These are phyloP conservation scores for Acrocephalus arundinaceus DNA, from an alignment of 2,113 vertebrate species.

Conservation along the genomic window DNA sequence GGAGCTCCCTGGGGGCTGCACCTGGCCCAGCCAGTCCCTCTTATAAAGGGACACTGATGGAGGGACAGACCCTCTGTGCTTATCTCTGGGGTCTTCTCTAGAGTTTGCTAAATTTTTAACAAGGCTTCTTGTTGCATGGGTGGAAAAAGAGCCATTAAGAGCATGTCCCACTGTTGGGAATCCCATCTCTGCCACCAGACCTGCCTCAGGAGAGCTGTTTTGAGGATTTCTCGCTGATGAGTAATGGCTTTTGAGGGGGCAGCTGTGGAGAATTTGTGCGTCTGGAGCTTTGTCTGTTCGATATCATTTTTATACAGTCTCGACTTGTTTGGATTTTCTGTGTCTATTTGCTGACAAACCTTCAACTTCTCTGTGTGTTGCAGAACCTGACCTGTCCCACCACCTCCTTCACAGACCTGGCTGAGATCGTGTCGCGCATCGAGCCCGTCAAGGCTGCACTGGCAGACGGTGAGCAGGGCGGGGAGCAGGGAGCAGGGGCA, in stretches of 20 bases:
- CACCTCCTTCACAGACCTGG: conserved; percentile 92
- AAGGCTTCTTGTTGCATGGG: not conserved
- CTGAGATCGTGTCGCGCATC: conserved; percentile 92
- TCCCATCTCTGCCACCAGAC: not conserved
- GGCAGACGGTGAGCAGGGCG: conserved; percentile 78
- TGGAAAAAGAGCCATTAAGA: not conserved
- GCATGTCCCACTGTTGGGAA: not conserved
- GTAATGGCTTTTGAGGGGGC: not conserved
- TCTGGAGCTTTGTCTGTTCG: not conserved
- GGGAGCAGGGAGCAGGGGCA: not conserved
- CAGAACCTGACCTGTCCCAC: conserved; percentile 90
- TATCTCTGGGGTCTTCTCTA: not conserved
- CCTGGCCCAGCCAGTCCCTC: not conserved
- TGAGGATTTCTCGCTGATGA: not conserved
- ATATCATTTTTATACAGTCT: not conserved
- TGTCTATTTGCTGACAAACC: not conserved
- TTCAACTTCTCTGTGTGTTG: not conserved
- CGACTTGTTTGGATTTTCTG: not conserved
- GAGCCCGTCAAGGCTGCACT: conserved; percentile 80
- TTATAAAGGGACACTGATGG: not conserved
- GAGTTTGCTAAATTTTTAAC: not conserved
- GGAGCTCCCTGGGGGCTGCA: not conserved
- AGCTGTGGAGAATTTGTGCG: not conserved
- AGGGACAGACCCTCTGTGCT: not conserved
- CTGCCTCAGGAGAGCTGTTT: not conserved